A percentile compares a stretch with the other conserved stretches of the same genome.
Conservation (phyloP, 2,888 invertebrate species). For the Drosophila mercatorum region DNA sequence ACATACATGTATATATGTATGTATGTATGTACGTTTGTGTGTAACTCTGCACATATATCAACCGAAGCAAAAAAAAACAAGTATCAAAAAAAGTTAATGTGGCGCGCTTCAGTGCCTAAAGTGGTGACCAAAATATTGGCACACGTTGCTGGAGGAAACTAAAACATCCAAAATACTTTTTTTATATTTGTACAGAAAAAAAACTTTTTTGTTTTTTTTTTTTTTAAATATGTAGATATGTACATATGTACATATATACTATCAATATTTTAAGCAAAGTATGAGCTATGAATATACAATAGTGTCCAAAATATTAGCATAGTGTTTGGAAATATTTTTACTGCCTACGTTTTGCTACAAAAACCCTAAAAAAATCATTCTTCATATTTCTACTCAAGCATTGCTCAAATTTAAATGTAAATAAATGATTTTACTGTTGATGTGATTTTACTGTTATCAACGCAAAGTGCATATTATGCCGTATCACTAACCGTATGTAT, state of each 20-base stretch:
- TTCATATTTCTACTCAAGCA: no score
- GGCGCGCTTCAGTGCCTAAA: slow-evolving; percentile 22
- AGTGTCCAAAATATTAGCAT: neutral
- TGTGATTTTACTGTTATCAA: neutral
- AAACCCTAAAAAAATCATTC: no score
- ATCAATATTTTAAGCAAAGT: neutral
- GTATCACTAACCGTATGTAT: no score
- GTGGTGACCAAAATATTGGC: slow-evolving; percentile 5
- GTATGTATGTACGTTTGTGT: no score
- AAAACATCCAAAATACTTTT: neutral
- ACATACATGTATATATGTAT: neutral
- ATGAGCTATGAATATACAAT: neutral
- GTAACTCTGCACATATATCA: slow-evolving; percentile 5
- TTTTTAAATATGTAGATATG: neutral
- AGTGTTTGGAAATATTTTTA: neutral
- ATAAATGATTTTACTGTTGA: no score
- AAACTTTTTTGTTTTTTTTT: neutral
- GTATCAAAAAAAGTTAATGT: slow-evolving; percentile 25
- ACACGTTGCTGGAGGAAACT: neutral
- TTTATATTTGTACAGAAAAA: neutral
- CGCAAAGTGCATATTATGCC: neutral
- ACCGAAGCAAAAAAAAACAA: slow-evolving; percentile 37
- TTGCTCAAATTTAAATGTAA: no score
- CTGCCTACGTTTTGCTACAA: neutral
- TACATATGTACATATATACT: neutral